phyloP scores from a whole-genome alignment of 1,140 invertebrate genomes.

The Ceratitis capitata region DNA sequence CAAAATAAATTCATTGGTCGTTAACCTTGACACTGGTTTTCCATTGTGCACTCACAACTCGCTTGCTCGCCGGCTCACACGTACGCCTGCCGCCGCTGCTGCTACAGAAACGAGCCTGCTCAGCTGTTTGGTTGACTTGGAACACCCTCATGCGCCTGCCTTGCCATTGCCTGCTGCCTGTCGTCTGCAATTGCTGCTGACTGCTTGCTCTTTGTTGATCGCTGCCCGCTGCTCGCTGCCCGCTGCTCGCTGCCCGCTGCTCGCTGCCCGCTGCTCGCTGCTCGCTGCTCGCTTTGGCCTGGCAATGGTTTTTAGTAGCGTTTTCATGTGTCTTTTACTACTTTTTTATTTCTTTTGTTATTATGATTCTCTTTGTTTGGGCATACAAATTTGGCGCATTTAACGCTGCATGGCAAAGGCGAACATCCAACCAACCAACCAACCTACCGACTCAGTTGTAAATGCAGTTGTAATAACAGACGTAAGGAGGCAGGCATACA shows the following conservation, averaged over 20 bases:
- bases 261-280: background rate
- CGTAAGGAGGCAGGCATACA: background rate
- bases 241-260: background rate
- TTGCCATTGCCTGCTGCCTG: background rate
- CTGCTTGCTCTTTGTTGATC: background rate
- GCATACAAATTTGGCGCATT: conserved; percentile 35
- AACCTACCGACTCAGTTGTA: background rate
- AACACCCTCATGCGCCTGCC: too few species aligned
- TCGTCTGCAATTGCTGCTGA: background rate
- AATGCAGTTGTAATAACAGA: background rate
- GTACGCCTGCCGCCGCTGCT: background rate
- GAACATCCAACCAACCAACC: background rate
- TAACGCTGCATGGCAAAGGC: background rate
- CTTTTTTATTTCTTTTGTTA: conserved; percentile 36
- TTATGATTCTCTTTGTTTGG: conserved; percentile 36
- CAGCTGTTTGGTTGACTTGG: background rate
- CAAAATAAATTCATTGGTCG: conserved; percentile 67
- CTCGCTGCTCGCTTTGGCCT: background rate
- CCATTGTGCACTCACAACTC: conserved; percentile 53
- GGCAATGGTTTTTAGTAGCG: conserved; percentile 1
- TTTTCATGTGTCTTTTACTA: conserved; percentile 28
- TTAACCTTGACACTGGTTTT: conserved; percentile 66
- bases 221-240: background rate
- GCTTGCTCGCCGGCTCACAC: background rate
- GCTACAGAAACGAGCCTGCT: background rate